A percentile compares a stretch with the other conserved stretches of the same genome.
These are phyloP conservation scores for Malurus cyaneus DNA, from an alignment of 2,113 vertebrate species.

Conservation along the genomic window DNA sequence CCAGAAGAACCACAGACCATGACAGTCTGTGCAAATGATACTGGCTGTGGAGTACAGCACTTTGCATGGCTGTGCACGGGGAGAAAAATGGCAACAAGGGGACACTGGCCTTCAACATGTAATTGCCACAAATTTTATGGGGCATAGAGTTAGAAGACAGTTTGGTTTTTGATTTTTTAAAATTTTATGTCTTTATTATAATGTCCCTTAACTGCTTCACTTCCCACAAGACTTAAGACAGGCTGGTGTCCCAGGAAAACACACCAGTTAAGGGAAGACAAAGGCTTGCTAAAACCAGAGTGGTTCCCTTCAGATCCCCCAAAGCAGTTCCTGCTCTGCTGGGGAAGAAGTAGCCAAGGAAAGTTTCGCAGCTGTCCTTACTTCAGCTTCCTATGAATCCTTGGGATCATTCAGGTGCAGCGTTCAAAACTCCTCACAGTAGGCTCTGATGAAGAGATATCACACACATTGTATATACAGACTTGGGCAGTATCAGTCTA, in stretches of 20 bases:
- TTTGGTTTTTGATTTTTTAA: not conserved
- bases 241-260: not conserved
- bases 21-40: not conserved
- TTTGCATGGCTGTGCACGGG: accelerated
- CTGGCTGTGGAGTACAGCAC: not conserved
- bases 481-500: not conserved
- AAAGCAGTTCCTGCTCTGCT: not conserved
- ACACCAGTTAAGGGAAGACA: not conserved
- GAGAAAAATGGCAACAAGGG: not conserved
- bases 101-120: not conserved
- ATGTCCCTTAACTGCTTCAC: not conserved
- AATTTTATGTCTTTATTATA: not conserved
- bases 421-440: not conserved
- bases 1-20: not conserved
- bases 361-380: not conserved
- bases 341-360: not conserved
- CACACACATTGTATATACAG: not conserved
- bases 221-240: not conserved
- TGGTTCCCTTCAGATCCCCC: not conserved
- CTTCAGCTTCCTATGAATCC: not conserved
- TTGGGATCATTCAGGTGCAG: not conserved
- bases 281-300: not conserved
- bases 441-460: not conserved
- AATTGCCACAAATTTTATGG: not conserved
- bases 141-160: not conserved